Conservation (phyloP, 2,888 invertebrate genomes). For the Macrostomum cliftonense region DNA sequence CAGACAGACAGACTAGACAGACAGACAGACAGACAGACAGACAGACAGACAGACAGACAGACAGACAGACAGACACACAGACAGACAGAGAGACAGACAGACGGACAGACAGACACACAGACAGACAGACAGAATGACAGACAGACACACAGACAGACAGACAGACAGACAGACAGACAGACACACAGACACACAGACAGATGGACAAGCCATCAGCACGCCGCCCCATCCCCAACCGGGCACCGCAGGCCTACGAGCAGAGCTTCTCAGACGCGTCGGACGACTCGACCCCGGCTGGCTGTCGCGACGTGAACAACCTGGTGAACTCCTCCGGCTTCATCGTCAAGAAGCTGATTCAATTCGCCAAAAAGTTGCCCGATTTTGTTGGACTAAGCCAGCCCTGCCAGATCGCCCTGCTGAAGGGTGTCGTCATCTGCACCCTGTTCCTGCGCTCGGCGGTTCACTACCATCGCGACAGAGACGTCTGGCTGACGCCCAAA, state of each 20-base stretch:
- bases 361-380: slow-evolving; percentile 47
- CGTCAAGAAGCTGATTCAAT: slow-evolving; percentile 53
- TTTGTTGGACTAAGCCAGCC: slow-evolving; percentile 51
- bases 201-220: too few relatives aligned
- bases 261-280: slow-evolving; percentile 3
- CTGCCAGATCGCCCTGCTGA: slow-evolving; percentile 68
- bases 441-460: slow-evolving; percentile 74
- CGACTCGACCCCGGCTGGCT: neutral
- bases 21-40: too few relatives aligned
- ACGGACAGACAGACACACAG: too few relatives aligned
- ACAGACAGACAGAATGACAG: too few relatives aligned
- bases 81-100: too few relatives aligned
- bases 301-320: slow-evolving; percentile 20
- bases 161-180: too few relatives aligned
- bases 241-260: slow-evolving; percentile 3
- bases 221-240: too few relatives aligned
- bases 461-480: slow-evolving; percentile 68
- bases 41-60: too few relatives aligned
- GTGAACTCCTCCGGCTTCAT: slow-evolving; percentile 55
- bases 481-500: slow-evolving; percentile 56
- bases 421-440: slow-evolving; percentile 45
- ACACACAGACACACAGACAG: too few relatives aligned
- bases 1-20: too few relatives aligned
- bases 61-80: too few relatives aligned
- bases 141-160: too few relatives aligned